Base-by-base conservation (phyloP, 2,113 vertebrate genomes). In the Rhodinocichla rosea region DNA sequence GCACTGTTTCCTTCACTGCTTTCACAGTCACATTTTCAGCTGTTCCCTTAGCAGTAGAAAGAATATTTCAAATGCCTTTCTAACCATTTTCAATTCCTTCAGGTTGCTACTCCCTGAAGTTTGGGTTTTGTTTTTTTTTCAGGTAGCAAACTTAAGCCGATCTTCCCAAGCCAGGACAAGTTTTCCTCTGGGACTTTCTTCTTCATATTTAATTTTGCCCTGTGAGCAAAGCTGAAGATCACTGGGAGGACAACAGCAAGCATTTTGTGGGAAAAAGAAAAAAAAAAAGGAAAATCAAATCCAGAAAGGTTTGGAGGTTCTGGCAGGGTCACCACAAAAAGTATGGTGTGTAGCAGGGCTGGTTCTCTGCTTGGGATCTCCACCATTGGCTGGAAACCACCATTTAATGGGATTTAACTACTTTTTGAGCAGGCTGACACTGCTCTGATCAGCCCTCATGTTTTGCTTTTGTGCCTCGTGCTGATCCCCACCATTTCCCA, bases 341-440 rank as follows among this genome's bases (percentile, higher is more conserved):
- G 26, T 27, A 13, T 32, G 11, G 3, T 30, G 15, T 15, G 30
- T 24, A 27, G 28, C 1, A 1, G 33, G 11, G 8, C 12, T 4
- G 0, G 16, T 50, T 59, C 32, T 35, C 10, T 1, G 0, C 5
- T 5, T 50, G 10, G 3, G 4, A 69, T 42, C 33, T 56, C 40
- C 20, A 59, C 12, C 7, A 1, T 11, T 55, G 39, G 19, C 74
- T 71, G 26, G 30, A 84, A 89, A 75, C 4, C 30, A 45, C 16
- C 30, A 39, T 45, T 56, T 16, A 52, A 44, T 68, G 47, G 7
- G 27, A 33, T 91, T 81, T 70, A 63, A 42, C 15, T 26, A 20
- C 13, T 68, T 84, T 83, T 42, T 27, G 33, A 81, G 24, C 28
- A 4, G 1, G 37, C 1, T 2, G 3, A n/a, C 35, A 6, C 11